Conservation (phyloP, 37 sponge, comb jelly and placozoan genomes). For the Mnemiopsis leidyi region DNA sequence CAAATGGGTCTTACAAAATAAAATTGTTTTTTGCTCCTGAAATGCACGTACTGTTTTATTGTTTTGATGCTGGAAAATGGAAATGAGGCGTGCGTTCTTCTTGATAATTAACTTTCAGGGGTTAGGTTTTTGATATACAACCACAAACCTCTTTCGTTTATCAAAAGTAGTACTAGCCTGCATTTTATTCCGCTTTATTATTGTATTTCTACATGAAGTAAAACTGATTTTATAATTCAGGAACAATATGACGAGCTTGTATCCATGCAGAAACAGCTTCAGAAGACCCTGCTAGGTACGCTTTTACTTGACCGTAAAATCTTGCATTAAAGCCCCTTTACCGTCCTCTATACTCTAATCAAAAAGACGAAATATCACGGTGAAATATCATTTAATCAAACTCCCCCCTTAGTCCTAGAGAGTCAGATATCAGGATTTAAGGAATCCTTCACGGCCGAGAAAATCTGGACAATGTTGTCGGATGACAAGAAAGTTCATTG, state of each 20-base stretch:
- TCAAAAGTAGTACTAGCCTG: too few relatives aligned
- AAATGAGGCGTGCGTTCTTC: background rate
- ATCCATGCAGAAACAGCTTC: background rate
- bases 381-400: too few relatives aligned
- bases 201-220: too few relatives aligned
- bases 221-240: background rate
- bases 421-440: background rate
- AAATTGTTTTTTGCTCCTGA: too few relatives aligned
- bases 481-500: background rate
- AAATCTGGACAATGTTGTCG: background rate
- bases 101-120: background rate
- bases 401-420: background rate
- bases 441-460: background rate
- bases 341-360: too few relatives aligned
- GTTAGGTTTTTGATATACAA: too few relatives aligned
- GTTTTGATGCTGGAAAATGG: background rate
- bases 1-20: too few relatives aligned
- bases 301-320: too few relatives aligned
- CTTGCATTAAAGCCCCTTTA: too few relatives aligned
- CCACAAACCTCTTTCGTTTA: too few relatives aligned
- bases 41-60: background rate
- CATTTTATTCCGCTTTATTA: too few relatives aligned
- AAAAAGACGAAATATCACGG: too few relatives aligned
- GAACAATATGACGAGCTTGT: background rate
- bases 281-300: background rate